Conservation (phyloP, 1,140 invertebrate genomes). For the Trinorchestia longiramus region DNA sequence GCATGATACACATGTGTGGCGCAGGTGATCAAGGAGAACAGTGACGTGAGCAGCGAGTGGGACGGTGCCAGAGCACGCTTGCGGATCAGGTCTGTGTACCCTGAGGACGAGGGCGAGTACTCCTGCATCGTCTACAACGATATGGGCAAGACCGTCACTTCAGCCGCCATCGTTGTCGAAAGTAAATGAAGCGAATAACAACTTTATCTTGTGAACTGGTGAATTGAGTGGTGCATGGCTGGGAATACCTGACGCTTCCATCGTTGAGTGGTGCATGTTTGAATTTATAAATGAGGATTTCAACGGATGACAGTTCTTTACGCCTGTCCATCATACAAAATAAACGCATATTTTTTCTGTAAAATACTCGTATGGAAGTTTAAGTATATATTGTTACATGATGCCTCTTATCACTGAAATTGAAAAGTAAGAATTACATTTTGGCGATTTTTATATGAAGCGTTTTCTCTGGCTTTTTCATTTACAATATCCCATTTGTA, state of each 20-base stretch:
- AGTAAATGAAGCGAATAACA: conserved; percentile 73
- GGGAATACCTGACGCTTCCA: too few relatives aligned
- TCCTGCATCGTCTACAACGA: conserved; percentile 85
- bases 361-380: not conserved
- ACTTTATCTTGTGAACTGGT: not conserved
- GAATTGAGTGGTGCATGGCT: too few relatives aligned
- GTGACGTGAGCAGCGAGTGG: conserved; percentile 78
- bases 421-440: not conserved
- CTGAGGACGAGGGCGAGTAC: conserved; percentile 91
- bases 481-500: not conserved
- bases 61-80: conserved; percentile 79
- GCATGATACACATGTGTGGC: not conserved
- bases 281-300: not conserved
- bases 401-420: not conserved
- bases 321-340: not conserved
- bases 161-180: conserved; percentile 84
- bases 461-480: not conserved
- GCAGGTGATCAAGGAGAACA: conserved; percentile 77
- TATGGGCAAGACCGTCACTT: conserved; percentile 82
- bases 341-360: not conserved
- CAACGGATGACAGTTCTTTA: not conserved
- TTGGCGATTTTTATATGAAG: not conserved
- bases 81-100: conserved; percentile 81
- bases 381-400: not conserved
- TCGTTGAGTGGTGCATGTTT: too few relatives aligned